phyloP scores from a whole-genome alignment of 2,113 vertebrate genomes.

The Amazona guildingii region DNA sequence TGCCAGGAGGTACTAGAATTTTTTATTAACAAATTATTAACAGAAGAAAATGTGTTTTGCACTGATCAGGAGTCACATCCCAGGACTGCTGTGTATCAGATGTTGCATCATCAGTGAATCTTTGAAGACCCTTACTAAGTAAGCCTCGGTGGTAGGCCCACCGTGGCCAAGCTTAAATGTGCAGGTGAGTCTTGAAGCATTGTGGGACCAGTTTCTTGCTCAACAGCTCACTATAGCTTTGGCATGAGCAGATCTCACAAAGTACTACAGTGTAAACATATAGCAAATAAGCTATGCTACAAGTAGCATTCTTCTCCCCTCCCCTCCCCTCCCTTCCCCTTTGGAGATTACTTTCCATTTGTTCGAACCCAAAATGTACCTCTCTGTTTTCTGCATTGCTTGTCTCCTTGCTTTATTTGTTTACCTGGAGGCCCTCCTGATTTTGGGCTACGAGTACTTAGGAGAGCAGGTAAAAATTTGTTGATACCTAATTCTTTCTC shows the following conservation, averaged over 20 bases:
- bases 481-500: neutral
- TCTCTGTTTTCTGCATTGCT: neutral
- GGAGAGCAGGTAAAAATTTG: neutral
- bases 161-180: too few relatives aligned
- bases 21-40: neutral
- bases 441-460: neutral
- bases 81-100: neutral
- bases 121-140: neutral
- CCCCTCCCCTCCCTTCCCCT: too few relatives aligned
- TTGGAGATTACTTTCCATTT: neutral
- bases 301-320: neutral
- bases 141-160: neutral
- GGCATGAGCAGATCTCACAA: neutral
- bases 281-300: neutral
- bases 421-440: neutral
- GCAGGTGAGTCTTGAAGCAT: neutral
- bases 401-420: neutral
- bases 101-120: neutral
- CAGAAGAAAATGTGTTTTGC: neutral
- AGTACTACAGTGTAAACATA: fast-evolving
- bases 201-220: neutral
- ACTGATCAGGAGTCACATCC: neutral
- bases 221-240: neutral
- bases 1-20: neutral
- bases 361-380: neutral